Conservation (phyloP, 2,888 invertebrate species). For the Noctua janthina region DNA sequence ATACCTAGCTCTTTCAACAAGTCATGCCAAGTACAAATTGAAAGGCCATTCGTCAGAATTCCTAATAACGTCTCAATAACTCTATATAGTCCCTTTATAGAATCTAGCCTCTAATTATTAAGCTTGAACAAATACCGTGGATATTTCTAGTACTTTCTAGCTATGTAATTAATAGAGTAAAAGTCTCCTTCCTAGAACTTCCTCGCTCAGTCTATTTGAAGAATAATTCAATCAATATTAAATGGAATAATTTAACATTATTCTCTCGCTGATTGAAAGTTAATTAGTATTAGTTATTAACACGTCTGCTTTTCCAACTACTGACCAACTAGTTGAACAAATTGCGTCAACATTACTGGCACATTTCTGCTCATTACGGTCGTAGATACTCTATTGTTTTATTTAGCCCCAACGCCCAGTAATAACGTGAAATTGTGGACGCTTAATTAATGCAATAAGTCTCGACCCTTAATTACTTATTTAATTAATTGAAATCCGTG, state of each 20-base stretch:
- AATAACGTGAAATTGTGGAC: conserved; percentile 53
- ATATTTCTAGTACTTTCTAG: neutral
- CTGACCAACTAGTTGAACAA: conserved; percentile 40
- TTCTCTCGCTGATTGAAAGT: conserved; percentile 8
- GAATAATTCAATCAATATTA: conserved; percentile 3
- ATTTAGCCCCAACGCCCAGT: conserved; percentile 54
- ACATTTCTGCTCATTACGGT: conserved; percentile 57
- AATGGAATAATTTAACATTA: neutral
- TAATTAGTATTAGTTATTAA: conserved; percentile 28
- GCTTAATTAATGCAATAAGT: conserved; percentile 60
- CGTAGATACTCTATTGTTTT: conserved; percentile 50
- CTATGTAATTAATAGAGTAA: conserved; percentile 6
- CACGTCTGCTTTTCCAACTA: conserved; percentile 21
- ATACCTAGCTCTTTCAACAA: neutral
- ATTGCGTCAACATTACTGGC: conserved; percentile 60
- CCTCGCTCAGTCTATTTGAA: conserved; percentile 10
- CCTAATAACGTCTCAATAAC: neutral
- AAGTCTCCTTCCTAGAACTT: neutral
- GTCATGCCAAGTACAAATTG: neutral
- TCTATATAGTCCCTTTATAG: neutral
- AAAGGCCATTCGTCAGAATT: neutral
- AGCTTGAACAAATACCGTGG: neutral
- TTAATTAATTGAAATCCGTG: conserved; percentile 43
- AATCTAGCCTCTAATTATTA: neutral
- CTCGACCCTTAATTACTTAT: conserved; percentile 46